These are phyloP conservation scores for Morone chrysops DNA, from an alignment of 2,113 vertebrate species.

Conservation along the genomic window DNA sequence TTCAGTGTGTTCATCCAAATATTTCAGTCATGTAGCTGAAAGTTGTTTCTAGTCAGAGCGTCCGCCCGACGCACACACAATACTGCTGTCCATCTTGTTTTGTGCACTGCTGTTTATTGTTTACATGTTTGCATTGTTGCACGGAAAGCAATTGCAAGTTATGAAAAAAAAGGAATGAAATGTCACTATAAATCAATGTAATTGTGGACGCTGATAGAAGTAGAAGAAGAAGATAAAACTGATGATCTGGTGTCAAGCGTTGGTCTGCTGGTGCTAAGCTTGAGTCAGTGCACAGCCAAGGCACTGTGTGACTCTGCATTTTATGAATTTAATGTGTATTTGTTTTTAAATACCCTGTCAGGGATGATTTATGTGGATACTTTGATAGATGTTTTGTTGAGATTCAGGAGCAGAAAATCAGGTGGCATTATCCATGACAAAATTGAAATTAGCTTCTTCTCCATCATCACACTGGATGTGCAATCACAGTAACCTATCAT, in stretches of 20 bases:
- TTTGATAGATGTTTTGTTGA: constrained; percentile 77
- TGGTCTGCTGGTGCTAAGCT: constrained; percentile 30
- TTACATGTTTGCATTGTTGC: constrained; percentile 33
- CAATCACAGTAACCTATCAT: constrained; percentile 71
- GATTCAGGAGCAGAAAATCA: constrained; percentile 77
- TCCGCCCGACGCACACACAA: constrained; percentile 15
- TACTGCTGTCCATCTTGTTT: constrained; percentile 48
- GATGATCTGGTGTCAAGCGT: constrained; percentile 59
- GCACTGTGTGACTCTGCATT: constrained; percentile 41
- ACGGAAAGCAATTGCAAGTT: constrained; percentile 43
- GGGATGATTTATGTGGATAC: constrained; percentile 75
- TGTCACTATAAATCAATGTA: constrained; percentile 74
- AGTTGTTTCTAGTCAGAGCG: constrained; percentile 43
- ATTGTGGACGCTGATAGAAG: constrained; percentile 59
- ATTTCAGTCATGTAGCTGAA: constrained; percentile 47
- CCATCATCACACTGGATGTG: constrained; percentile 65
- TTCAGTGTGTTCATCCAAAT: constrained; percentile 53
- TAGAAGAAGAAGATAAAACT: constrained; percentile 47
- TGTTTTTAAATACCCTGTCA: constrained; percentile 81
- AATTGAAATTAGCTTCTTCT: constrained; percentile 77
- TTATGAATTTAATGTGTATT: constrained; percentile 64
- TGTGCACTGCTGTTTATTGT: constrained; percentile 38
- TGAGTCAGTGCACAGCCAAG: constrained; percentile 40
- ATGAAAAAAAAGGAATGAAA: constrained; percentile 65
- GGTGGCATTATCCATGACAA: constrained; percentile 78